These are phyloP conservation scores for Tetramorium alpestre DNA, from an alignment of 1,140 invertebrate species.

Conservation along the genomic window DNA sequence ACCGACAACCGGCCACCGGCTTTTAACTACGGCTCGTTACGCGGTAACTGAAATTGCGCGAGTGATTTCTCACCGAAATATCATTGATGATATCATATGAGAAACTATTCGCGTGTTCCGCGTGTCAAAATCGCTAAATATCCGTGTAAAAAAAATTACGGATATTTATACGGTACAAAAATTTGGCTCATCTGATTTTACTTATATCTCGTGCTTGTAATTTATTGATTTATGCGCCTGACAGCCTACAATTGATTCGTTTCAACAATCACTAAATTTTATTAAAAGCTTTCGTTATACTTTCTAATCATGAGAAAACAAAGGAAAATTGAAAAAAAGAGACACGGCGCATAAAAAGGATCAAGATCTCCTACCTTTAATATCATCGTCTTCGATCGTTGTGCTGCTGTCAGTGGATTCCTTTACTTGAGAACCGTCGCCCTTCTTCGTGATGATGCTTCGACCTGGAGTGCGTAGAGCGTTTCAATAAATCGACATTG, in stretches of 20 bases:
- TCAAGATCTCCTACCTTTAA: constrained; percentile 90
- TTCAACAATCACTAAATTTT: background rate
- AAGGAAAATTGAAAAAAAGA: background rate
- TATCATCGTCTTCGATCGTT: constrained; percentile 96
- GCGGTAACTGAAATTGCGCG: background rate
- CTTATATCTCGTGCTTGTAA: background rate
- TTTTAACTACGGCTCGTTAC: constrained; percentile 8
- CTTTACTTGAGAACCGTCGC: constrained; percentile 97
- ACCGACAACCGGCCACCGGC: no score
- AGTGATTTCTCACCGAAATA: constrained; percentile 7
- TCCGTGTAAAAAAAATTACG: background rate
- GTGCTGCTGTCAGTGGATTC: constrained; percentile 97
- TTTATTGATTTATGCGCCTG: background rate
- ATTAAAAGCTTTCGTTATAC: background rate
- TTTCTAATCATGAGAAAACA: background rate
- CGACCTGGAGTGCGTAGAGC: constrained; percentile 87
- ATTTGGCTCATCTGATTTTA: constrained; percentile 5
- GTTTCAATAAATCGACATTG: constrained; percentile 71
- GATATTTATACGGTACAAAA: background rate
- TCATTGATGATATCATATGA: background rate
- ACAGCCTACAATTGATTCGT: background rate
- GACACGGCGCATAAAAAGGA: background rate
- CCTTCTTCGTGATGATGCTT: constrained; percentile 96
- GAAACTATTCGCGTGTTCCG: background rate
- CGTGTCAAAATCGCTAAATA: background rate